A percentile compares a stretch with the other conserved stretches of the same genome.
Conservation (phyloP, 2,888 invertebrate species). For the Mythimna ferrago region DNA sequence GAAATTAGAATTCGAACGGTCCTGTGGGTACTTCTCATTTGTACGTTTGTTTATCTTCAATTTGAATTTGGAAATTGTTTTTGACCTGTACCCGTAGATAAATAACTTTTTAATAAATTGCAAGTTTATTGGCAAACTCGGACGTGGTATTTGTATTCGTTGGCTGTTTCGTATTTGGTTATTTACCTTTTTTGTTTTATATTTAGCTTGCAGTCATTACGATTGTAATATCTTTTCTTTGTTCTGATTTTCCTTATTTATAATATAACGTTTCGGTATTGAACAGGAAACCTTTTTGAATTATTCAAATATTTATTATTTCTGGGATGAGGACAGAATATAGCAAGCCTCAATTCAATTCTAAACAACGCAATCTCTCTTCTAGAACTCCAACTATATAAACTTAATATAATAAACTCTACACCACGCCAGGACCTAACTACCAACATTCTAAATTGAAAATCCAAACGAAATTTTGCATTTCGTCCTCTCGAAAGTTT, state of each 20-base stretch:
- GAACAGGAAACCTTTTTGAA: not conserved
- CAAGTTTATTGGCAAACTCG: constrained; percentile 53
- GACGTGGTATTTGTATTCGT: constrained; percentile 29
- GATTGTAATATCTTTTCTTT: constrained; percentile 14
- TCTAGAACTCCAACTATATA: constrained; percentile 1
- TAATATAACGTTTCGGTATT: not conserved
- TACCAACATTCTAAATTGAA: constrained; percentile 76
- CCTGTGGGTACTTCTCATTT: constrained; percentile 60
- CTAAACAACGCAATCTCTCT: not conserved
- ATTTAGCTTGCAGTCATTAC: constrained; percentile 30
- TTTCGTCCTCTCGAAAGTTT: constrained; percentile 71
- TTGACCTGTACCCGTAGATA: constrained; percentile 55
- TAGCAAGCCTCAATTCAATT: not conserved
- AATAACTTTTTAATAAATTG: constrained; percentile 59
- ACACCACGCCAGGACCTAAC: constrained; percentile 62
- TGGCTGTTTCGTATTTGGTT: constrained; percentile 27
- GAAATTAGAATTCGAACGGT: constrained; percentile 63
- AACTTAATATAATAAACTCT: constrained; percentile 52
- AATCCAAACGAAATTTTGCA: constrained; percentile 77
- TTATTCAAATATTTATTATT: constrained; percentile 1
- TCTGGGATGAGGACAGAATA: not conserved
- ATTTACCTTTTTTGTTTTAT: constrained; percentile 41
- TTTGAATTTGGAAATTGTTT: constrained; percentile 69
- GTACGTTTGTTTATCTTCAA: constrained; percentile 66
- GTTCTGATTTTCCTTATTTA: constrained; percentile 1